These are phyloP conservation scores for Trissoscelio sp. DNA, from an alignment of 2,888 invertebrate genomes.

Conservation along the genomic window DNA sequence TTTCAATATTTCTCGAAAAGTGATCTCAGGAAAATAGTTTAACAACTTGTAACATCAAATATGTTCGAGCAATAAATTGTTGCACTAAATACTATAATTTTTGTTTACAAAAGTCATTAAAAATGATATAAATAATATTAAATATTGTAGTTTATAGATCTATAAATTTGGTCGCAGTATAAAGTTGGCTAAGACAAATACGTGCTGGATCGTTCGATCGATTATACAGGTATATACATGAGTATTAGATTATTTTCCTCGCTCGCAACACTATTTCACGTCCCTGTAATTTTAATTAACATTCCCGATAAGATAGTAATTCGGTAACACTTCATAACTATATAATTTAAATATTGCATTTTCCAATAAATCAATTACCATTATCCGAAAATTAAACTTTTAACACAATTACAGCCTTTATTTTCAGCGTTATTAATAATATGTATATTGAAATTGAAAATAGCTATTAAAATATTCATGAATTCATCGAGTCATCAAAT, in stretches of 20 bases:
- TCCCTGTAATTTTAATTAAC: constrained; percentile 28
- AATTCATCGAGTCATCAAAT: too few relatives aligned
- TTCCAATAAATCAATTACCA: constrained; percentile 16
- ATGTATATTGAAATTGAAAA: too few relatives aligned
- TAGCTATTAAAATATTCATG: too few relatives aligned
- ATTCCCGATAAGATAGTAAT: constrained; percentile 16
- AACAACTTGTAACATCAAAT: too few relatives aligned
- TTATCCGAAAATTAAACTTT: constrained; percentile 9
- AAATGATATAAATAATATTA: too few relatives aligned
- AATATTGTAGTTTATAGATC: neutral
- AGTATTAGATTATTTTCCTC: constrained; percentile 11
- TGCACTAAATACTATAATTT: too few relatives aligned
- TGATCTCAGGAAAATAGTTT: too few relatives aligned
- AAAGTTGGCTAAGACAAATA: neutral
- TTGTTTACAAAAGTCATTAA: too few relatives aligned
- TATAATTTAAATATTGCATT: constrained; percentile 2
- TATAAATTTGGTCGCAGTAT: neutral
- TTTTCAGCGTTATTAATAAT: neutral
- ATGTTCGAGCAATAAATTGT: too few relatives aligned
- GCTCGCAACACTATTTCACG: neutral
- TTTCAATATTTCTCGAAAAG: too few relatives aligned
- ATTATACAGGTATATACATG: too few relatives aligned
- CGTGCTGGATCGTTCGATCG: neutral
- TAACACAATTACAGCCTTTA: constrained; percentile 8
- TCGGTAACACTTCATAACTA: constrained; percentile 9